Base-by-base conservation (phyloP, 1,140 invertebrate genomes). In the Whitmania pigra region DNA sequence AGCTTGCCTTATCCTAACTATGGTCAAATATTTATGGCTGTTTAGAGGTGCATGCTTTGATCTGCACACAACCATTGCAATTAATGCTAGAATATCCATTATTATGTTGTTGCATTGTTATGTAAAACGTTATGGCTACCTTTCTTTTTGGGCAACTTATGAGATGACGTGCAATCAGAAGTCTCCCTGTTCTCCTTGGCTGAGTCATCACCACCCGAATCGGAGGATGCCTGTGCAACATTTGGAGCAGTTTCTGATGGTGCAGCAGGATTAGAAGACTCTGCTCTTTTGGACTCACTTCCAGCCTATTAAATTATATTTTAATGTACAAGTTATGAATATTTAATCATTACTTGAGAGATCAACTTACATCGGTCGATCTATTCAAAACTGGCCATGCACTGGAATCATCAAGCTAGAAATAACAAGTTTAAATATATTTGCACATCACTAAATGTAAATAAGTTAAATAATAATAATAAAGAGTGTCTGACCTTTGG, bases 181-280 rank as follows among this genome's bases (percentile, higher is more conserved):
- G 67, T 29, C 72, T 78, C 73, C 73, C 74, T 75, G 74, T 76
- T 78, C 75, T 78, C 77, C 72, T 79, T 78, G n/a, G 75, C 74
- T 29, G 78, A 78, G 73, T 78, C 78, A 70, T 80, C 78, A 66
- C 78, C 78, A 2, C 70, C 71, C 60, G 69, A 70, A 25, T 70
- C 69, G 18, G 53, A 53, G n/a, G 69, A 70, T 27, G 57, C 20
- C 43, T 49, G 43, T 17, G 15, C 43, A 17, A 49, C 43, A 49
- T 49, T 49, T 63, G 29, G 57, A n/a, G 9, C 22, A n/a, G 57
- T 18, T 11, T 22, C 22, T 63, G 57, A 31, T 63, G 57, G 9
- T 63, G 29, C 57, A 15, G 57, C 22, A 13, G 11, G 11, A 25
- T 63, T 31, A 63, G 3, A 31, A 15, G 57, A 13, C 18, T 63